Conservation (phyloP, 2,113 vertebrate species). For the Hippocampus barbouri region DNA sequence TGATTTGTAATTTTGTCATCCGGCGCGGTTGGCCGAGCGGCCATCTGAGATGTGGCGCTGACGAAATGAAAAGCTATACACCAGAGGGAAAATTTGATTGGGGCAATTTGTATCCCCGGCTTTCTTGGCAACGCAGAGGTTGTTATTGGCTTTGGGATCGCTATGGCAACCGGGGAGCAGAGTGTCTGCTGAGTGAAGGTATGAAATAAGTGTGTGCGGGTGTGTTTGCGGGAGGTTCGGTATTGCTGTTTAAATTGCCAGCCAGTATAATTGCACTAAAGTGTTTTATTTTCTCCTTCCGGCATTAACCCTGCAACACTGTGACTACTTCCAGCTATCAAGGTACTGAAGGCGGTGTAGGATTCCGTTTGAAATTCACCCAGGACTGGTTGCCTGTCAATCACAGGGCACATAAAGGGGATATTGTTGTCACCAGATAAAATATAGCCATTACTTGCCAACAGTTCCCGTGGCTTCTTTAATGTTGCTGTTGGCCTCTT, state of each 20-base stretch:
- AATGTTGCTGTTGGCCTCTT: too few relatives aligned
- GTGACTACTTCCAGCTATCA: neutral
- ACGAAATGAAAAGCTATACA: slow-evolving; percentile 24
- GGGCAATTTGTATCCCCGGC: slow-evolving; percentile 46
- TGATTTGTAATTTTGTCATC: slow-evolving; percentile 60
- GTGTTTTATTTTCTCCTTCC: slow-evolving; percentile 16
- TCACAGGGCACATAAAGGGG: too few relatives aligned
- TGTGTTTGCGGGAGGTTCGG: slow-evolving; percentile 7
- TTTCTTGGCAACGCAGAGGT: slow-evolving; percentile 46
- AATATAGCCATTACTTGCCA: too few relatives aligned
- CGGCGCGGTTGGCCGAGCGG: slow-evolving; percentile 14
- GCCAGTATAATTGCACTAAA: slow-evolving; percentile 7
- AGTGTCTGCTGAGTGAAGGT: slow-evolving; percentile 49
- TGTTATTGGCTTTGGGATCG: slow-evolving; percentile 63
- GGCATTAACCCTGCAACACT: neutral
- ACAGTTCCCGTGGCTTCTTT: too few relatives aligned
- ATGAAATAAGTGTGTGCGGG: slow-evolving; percentile 40
- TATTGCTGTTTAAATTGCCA: slow-evolving; percentile 23
- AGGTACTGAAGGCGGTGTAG: neutral
- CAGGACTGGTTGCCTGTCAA: too few relatives aligned
- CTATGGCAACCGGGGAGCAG: slow-evolving; percentile 63
- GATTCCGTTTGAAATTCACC: neutral
- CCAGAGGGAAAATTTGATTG: slow-evolving; percentile 56
- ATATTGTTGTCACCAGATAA: too few relatives aligned
- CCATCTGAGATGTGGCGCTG: slow-evolving; percentile 2